A percentile compares a stretch with the other conserved stretches of the same genome.
Conservation (phyloP, 2,797 vertebrate species). For the Triplophysa bombifrons region DNA sequence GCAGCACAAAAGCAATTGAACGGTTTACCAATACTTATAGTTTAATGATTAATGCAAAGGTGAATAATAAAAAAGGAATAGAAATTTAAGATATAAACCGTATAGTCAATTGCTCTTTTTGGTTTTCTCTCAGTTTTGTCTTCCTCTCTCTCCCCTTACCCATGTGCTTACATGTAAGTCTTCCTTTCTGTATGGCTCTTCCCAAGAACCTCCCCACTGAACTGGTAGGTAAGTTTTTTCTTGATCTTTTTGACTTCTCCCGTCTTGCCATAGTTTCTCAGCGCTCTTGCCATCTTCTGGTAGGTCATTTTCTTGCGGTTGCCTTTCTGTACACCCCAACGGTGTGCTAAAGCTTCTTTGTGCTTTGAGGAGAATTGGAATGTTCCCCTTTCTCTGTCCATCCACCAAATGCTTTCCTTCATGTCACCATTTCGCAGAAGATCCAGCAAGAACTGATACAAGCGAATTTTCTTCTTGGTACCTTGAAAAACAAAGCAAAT, state of each 20-base stretch:
- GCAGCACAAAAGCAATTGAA: constrained; percentile 21
- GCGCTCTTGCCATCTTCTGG: constrained; percentile 97
- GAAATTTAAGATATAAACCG: constrained; percentile 14
- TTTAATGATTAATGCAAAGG: constrained; percentile 57
- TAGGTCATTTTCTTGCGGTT: constrained; percentile 99
- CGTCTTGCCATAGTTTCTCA: constrained; percentile 98
- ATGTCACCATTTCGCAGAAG: constrained; percentile 94
- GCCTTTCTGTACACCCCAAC: constrained; percentile 98
- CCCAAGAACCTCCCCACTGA: constrained; percentile 97
- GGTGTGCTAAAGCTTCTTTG: constrained; percentile 93
- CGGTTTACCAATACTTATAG: not conserved
- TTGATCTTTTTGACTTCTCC: constrained; percentile 99
- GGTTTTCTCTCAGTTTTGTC: constrained; percentile 8
- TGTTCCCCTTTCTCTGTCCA: constrained; percentile 96
- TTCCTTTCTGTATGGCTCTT: constrained; percentile 86
- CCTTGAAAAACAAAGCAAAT: constrained; percentile 70
- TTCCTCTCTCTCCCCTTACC: not conserved
- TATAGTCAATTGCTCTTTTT: constrained; percentile 34
- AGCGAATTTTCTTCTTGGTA: constrained; percentile 97
- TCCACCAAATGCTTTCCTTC: constrained; percentile 99
- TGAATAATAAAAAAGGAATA: constrained; percentile 43
- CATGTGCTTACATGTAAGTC: constrained; percentile 74
- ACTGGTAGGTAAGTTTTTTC: constrained; percentile 99
- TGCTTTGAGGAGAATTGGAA: constrained; percentile 99
- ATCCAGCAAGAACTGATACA: constrained; percentile 98